A percentile compares a stretch with the other conserved stretches of the same genome.
These are phyloP conservation scores for Dendrophyllia cribrosa DNA, from an alignment of 64 coral and sea anemone species.

Conservation along the genomic window DNA sequence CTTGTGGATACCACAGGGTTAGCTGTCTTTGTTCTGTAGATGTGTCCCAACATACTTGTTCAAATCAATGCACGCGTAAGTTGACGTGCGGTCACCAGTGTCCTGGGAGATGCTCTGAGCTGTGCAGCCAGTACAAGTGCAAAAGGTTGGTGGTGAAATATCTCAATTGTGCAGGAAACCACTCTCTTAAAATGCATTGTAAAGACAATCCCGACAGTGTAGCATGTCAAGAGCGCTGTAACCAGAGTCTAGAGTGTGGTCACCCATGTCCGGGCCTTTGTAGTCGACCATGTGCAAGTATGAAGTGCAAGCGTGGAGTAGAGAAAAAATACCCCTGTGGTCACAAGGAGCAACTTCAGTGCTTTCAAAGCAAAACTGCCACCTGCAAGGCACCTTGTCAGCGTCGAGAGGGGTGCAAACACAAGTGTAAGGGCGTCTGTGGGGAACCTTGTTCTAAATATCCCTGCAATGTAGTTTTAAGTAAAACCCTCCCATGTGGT, in stretches of 20 bases:
- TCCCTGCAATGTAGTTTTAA: slow-evolving; percentile 20
- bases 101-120: slow-evolving; percentile 30
- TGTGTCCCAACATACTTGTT: slow-evolving; percentile 6
- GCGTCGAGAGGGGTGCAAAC: slow-evolving; percentile 4
- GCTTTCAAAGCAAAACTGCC: slow-evolving; percentile 3
- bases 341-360: slow-evolving; percentile 33
- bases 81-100: slow-evolving; percentile 36
- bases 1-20: slow-evolving; percentile 44
- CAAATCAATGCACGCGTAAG: neutral
- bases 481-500: slow-evolving; percentile 50
- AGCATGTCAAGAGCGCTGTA: slow-evolving; percentile 41
- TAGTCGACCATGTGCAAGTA: slow-evolving; percentile 13
- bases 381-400: slow-evolving; percentile 30
- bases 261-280: slow-evolving; percentile 53
- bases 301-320: slow-evolving; percentile 24
- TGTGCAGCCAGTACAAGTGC: neutral
- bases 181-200: slow-evolving; percentile 27
- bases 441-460: slow-evolving; percentile 40
- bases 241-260: slow-evolving; percentile 14
- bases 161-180: slow-evolving; percentile 34
- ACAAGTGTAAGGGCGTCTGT: slow-evolving; percentile 38
- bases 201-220: neutral
- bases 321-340: slow-evolving; percentile 44
- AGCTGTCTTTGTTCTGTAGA: slow-evolving; percentile 20
- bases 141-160: neutral